Evolutionary conservation across 2,797 vertebrate genomes (phyloP).

Genomic region (Xerus rutilus): DNA sequence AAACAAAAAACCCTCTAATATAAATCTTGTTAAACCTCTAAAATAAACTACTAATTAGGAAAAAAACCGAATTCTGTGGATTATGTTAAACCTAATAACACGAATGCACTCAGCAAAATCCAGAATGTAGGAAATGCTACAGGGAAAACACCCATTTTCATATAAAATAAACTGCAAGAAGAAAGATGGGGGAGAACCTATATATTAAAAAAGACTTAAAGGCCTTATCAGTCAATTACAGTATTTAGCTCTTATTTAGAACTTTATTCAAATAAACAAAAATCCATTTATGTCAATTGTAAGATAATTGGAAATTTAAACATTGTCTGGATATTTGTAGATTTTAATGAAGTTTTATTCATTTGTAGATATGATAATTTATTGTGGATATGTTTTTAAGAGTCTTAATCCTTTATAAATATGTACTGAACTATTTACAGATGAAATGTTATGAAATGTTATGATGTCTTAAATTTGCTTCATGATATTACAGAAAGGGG

Average conservation of each 20-base stretch:
- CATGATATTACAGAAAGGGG: conserved; percentile 25
- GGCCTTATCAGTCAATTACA: neutral
- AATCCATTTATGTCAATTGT: neutral
- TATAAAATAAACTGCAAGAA: conserved; percentile 13
- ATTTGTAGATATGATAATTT: conserved; percentile 27
- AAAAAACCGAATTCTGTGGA: neutral
- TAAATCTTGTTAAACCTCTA: conserved; percentile 26
- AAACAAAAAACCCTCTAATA: neutral
- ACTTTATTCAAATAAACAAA: conserved; percentile 35
- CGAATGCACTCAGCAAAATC: neutral
- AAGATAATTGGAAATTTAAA: conserved; percentile 46
- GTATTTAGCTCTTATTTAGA: conserved; percentile 20
- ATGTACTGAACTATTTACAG: neutral
- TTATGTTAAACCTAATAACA: neutral
- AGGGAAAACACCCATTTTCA: conserved; percentile 30
- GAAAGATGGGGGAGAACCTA: neutral
- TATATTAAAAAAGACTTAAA: conserved; percentile 17
- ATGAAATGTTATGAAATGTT: too few relatives aligned
- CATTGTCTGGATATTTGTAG: conserved; percentile 29
- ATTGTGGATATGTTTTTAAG: neutral
- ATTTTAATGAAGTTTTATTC: conserved; percentile 34
- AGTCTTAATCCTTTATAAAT: conserved; percentile 52
- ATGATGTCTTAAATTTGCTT: neutral
- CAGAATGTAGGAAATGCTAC: neutral
- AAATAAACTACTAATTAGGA: conserved; percentile 36